Percentiles rank a stretch among this genome's conserved stretches.
Conservation (phyloP, 2,888 invertebrate genomes). For the Harpagoxenus sublaevis region DNA sequence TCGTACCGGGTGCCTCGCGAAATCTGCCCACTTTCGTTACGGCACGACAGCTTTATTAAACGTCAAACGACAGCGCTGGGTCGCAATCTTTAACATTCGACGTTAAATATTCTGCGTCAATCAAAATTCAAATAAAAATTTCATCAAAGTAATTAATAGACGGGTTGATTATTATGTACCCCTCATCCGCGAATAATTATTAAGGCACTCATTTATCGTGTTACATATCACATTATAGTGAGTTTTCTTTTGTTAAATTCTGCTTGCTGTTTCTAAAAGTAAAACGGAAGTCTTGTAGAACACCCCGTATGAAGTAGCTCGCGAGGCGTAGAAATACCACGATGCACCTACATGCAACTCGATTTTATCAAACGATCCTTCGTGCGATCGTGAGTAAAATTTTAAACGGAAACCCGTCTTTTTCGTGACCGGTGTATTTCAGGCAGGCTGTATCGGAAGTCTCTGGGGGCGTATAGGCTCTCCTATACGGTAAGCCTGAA, state of each 20-base stretch:
- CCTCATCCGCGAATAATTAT: neutral
- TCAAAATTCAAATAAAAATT: conserved; percentile 8
- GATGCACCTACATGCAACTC: conserved; percentile 36
- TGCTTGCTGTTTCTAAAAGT: neutral
- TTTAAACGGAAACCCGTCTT: conserved; percentile 45
- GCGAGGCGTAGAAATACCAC: conserved; percentile 12
- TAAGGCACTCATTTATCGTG: neutral
- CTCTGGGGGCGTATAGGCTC: conserved; percentile 4
- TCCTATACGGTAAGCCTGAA: conserved; percentile 1
- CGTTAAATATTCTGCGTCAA: neutral
- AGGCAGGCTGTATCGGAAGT: conserved; percentile 26
- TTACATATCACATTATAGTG: neutral
- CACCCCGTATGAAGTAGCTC: conserved; percentile 21
- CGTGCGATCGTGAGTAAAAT: conserved; percentile 52
- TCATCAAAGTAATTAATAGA: neutral
- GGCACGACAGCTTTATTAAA: neutral
- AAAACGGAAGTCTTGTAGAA: neutral
- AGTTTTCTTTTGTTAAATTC: neutral
- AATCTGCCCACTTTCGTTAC: neutral
- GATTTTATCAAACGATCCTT: conserved; percentile 54
- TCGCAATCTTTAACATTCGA: neutral
- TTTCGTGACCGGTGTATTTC: conserved; percentile 12
- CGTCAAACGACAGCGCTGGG: neutral
- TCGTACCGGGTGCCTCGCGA: conserved; percentile 22
- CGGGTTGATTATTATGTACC: neutral